These are phyloP conservation scores for Morinoia aosen DNA, from an alignment of 2,888 invertebrate species.

Conservation along the genomic window DNA sequence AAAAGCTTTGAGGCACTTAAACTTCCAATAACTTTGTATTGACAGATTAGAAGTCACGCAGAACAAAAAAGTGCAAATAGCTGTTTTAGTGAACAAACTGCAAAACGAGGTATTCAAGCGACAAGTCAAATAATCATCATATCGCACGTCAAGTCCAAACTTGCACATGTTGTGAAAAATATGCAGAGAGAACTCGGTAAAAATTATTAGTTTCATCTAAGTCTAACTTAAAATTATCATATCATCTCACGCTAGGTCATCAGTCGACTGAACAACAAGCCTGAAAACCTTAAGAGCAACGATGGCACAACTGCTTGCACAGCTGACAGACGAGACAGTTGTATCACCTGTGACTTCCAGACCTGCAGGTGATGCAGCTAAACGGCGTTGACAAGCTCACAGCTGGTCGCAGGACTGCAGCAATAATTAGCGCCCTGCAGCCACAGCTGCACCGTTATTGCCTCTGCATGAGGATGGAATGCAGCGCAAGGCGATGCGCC, in stretches of 20 bases:
- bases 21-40: not conserved
- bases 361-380: too few relatives aligned
- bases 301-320: too few relatives aligned
- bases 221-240: not conserved
- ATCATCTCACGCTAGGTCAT: not conserved
- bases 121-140: too few relatives aligned
- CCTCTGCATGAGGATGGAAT: not conserved
- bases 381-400: too few relatives aligned
- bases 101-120: too few relatives aligned
- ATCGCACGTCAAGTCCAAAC: too few relatives aligned
- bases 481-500: not conserved
- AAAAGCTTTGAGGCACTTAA: not conserved
- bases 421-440: not conserved
- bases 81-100: too few relatives aligned
- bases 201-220: not conserved
- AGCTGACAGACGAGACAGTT: too few relatives aligned
- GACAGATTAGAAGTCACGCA: not conserved
- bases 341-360: too few relatives aligned
- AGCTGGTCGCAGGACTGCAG: not conserved
- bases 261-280: not conserved
- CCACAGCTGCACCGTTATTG: not conserved
- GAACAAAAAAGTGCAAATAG: too few relatives aligned
- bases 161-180: too few relatives aligned
- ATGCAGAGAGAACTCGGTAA: not conserved
- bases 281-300: too few relatives aligned